Evolutionary conservation across 2,797 vertebrate species (phyloP), one percentile per base, ranked within the genome.

Genomic region (Phrynocephalus forsythii): DNA sequence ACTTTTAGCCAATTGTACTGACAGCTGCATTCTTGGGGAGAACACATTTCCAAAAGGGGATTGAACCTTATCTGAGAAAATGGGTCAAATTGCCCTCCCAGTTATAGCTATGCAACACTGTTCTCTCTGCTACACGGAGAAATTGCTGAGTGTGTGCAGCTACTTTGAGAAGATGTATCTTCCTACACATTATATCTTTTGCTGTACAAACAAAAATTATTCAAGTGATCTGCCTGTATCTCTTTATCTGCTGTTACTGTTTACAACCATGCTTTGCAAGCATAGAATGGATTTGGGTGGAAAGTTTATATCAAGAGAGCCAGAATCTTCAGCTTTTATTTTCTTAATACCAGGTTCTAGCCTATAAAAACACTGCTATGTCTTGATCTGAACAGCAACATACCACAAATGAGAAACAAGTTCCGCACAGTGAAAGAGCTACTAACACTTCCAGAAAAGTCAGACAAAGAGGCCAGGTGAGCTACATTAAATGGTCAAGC

Each of bases 1-100:
- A 92, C 92, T 86, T 90, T 88, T 88, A 93, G 91, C 92, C 91
- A 87, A 92, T 91, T 95, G 94, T 90, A 90, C 88, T 94, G 83
- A 91, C 91, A 92, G 84, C 90, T 92, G 9, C 92, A 87, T 91
- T 92, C 84, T 89, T 93, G 91, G 93, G 93, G 79, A 93, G 92
- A 91, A 68, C 84, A 67, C 84, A 91, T 91, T 87, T 86, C 89
- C 92, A 82, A 92, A 93, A 94, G 90, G 82, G 68, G 38, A 89
- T 92, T 91, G 90, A 93, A 89, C 87, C 84, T 63, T 84, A 80
- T 28, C 89, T 84, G 6, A 89, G 76, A 94, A 92, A 93, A 87
- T 68, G 85, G 91, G 84, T 83, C 50, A 91, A 93, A 94, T 91
- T 85, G 88, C 86, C 8, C 79, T 89, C 80, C 76, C 88, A 91